A percentile compares a stretch with the other conserved stretches of the same genome.
Conservation (phyloP, 1,140 invertebrate species). For the Megalopta genalis region DNA sequence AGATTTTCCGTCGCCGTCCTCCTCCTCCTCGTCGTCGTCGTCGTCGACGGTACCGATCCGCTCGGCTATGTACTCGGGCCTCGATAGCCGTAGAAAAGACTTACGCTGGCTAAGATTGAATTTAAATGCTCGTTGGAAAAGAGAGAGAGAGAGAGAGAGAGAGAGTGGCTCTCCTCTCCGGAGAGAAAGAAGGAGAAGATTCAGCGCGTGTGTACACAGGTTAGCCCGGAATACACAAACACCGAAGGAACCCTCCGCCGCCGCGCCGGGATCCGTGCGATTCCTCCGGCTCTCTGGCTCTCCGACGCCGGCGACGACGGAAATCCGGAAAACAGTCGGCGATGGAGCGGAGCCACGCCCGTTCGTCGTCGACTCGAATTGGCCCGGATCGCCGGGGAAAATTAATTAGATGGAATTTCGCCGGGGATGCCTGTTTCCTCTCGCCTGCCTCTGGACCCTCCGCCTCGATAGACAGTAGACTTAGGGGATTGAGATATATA, state of each 20-base stretch:
- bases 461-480: not conserved
- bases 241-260: not conserved
- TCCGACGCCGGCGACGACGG: constrained; percentile 14
- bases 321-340: constrained; percentile 50
- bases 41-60: not conserved
- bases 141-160: not conserved
- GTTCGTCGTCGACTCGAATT: constrained; percentile 71
- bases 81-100: constrained; percentile 14
- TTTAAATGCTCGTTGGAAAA: constrained; percentile 30
- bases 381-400: constrained; percentile 64
- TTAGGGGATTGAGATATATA: not conserved
- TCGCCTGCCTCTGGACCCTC: not conserved
- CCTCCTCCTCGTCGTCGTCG: too few species aligned
- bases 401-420: constrained; percentile 73
- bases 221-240: constrained; percentile 20
- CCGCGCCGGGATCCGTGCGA: not conserved
- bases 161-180: too few species aligned
- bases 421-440: constrained; percentile 33
- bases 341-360: constrained; percentile 64
- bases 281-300: not conserved
- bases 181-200: too few species aligned
- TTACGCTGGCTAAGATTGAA: constrained; percentile 24
- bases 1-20: constrained; percentile 6
- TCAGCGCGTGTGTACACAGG: constrained; percentile 16
- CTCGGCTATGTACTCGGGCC: not conserved